Evolutionary conservation across 2,113 vertebrate species (phyloP).

Genomic region (Columba livia): DNA sequence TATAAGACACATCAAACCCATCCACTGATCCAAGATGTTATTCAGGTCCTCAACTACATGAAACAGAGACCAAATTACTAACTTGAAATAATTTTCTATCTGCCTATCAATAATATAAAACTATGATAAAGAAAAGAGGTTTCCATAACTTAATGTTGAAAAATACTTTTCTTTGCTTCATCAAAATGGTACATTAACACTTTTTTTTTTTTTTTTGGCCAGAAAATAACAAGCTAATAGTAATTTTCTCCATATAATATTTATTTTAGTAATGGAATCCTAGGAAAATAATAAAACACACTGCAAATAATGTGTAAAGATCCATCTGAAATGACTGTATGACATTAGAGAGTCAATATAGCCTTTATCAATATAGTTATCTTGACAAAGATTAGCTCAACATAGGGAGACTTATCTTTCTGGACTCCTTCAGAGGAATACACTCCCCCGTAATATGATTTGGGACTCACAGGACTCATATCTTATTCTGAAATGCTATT

Average conservation of each 20-base stretch:
- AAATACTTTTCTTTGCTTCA: neutral
- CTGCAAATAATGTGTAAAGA: neutral
- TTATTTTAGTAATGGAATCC: neutral
- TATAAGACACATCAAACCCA: fast-evolving
- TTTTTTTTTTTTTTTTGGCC: neutral
- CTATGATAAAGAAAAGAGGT: neutral
- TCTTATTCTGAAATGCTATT: neutral
- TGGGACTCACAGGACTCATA: neutral
- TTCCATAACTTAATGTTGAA: neutral
- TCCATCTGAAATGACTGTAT: neutral
- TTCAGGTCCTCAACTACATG: neutral
- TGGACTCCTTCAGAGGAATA: neutral
- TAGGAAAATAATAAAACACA: neutral
- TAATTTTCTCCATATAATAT: neutral
- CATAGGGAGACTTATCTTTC: neutral
- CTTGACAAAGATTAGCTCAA: neutral
- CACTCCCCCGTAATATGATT: fast-evolving
- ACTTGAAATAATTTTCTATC: neutral
- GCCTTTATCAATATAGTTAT: neutral
- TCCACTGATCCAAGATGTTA: neutral
- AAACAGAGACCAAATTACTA: neutral
- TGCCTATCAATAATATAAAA: neutral
- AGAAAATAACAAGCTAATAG: neutral
- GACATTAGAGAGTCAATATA: neutral
- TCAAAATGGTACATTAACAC: neutral